Base-by-base conservation (phyloP, 1,140 invertebrate species). In the Temnothorax nylanderi region DNA sequence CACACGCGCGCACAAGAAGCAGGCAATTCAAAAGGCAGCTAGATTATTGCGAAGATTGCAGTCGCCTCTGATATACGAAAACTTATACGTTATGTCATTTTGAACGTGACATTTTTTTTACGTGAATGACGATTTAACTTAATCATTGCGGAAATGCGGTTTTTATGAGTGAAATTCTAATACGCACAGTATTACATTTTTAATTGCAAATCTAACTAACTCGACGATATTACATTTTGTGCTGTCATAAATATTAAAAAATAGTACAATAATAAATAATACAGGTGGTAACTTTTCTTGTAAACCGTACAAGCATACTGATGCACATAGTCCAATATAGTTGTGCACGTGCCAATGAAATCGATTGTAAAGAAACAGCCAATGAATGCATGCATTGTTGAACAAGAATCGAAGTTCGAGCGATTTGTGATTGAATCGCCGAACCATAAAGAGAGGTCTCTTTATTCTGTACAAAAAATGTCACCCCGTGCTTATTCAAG, bases 331-430 rank as follows among this genome's bases (percentile, higher is more conserved):
- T 56, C 0, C 41, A 51, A 16, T 7, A 16, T 7, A 18, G 18
- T 47, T 49, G n/a, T 47, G 67, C 75, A 87, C 71, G 41, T 65
- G 76, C 75, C 75, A 87, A 89, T 76, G 64, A 82, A 86, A 89
- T 80, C 54, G 76, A 89, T 89, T 87, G 34, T 34, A 62, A 62
- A 74, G 18, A 44, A 85, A 65, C 44, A 49, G 4, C 34, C n/a
- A 16, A 3, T 10, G 21, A 60, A 60, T 26, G 49, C 32, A 62
- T 11, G 77, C 78, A 64, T 72, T 78, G 41, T 32, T 49, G 44
- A 69, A 13, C 58, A 80, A 58, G 16, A 44, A 78, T 77, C 21
- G 51, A 74, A 75, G 21, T 67, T 87, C 60, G 72, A 87, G 58
- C 56, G 21, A 13, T 37, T 32, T 62, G 67, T 51, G 60, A 76